Conservation (phyloP, 2,113 vertebrate genomes). For the Empidonax traillii region DNA sequence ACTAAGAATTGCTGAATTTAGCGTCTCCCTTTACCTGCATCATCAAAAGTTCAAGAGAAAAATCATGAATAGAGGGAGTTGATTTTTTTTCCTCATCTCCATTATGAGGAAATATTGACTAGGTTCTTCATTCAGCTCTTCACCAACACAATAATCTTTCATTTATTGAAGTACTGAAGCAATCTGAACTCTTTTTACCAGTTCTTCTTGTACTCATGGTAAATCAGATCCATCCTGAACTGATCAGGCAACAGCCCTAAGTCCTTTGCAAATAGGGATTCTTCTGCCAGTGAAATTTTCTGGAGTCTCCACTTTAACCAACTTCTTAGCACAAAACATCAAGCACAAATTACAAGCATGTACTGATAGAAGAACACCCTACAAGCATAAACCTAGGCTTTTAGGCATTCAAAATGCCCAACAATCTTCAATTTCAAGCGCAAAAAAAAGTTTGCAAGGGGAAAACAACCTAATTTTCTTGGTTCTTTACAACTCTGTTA, state of each 20-base stretch:
- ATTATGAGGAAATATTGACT: background rate
- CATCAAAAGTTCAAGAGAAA: background rate
- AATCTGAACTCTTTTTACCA: background rate
- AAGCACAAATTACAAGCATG: background rate
- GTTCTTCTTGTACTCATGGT: background rate
- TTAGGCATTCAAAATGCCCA: background rate
- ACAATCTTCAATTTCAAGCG: background rate
- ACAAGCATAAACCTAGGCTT: background rate
- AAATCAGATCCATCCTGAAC: background rate
- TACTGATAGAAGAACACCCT: background rate
- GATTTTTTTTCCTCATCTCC: background rate
- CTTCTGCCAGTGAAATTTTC: background rate
- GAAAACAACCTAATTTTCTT: background rate
- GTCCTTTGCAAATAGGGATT: background rate
- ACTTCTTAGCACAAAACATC: background rate
- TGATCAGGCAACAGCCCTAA: background rate
- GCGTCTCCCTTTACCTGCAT: background rate
- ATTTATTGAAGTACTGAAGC: background rate
- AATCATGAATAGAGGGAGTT: background rate
- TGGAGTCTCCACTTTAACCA: background rate
- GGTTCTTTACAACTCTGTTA: background rate
- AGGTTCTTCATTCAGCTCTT: background rate
- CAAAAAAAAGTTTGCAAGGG: background rate
- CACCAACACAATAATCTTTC: background rate
- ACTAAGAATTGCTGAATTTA: background rate